Conservation (phyloP, 2,888 invertebrate genomes). For the Dicyrtoma fusca region DNA sequence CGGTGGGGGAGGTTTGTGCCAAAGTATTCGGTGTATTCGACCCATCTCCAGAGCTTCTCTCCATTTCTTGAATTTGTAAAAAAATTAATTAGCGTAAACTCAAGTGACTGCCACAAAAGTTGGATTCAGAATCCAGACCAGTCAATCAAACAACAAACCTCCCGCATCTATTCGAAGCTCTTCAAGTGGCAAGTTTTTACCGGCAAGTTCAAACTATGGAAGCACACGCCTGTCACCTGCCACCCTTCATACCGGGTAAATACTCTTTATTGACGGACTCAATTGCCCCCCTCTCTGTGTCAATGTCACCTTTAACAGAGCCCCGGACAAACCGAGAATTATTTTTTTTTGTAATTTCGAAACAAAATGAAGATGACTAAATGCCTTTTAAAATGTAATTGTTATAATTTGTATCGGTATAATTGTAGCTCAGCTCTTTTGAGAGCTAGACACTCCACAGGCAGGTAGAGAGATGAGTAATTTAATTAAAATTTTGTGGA, state of each 20-base stretch:
- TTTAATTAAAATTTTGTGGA: too few species aligned
- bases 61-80: conserved; percentile 2
- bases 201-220: conserved; percentile 1
- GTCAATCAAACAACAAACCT: not conserved
- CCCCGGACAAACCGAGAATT: too few species aligned
- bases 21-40: not conserved
- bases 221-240: not conserved
- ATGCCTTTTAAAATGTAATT: too few species aligned
- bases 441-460: too few species aligned
- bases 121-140: not conserved
- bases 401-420: too few species aligned
- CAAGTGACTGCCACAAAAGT: not conserved
- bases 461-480: too few species aligned
- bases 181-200: conserved; percentile 17
- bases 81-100: not conserved
- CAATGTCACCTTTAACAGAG: too few species aligned
- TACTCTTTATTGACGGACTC: not conserved
- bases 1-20: not conserved
- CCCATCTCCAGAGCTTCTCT: not conserved
- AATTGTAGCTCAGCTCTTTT: too few species aligned
- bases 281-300: too few species aligned
- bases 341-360: too few species aligned
- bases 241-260: conserved; percentile 1
- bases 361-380: too few species aligned
- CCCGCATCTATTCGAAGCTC: conserved; percentile 24